Conservation (phyloP, 53 echinoderm and acorn worm genomes). For the Patiria pectinifera region DNA sequence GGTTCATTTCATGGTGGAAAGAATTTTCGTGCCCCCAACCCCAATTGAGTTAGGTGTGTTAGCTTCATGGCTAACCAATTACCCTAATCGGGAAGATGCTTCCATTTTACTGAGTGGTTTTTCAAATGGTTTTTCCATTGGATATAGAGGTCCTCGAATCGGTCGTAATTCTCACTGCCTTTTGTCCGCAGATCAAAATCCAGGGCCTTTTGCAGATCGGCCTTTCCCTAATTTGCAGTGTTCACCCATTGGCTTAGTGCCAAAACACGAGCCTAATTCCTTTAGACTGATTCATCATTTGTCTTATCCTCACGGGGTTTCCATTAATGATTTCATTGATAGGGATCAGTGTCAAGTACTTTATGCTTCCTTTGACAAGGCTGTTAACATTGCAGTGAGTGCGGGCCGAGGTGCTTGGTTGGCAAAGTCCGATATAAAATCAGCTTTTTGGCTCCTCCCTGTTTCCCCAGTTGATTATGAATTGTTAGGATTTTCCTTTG, state of each 20-base stretch:
- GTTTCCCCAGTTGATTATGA: constrained; percentile 58
- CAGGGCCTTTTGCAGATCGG: constrained; percentile 42
- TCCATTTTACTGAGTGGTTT: constrained; percentile 10
- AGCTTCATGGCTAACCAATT: neutral
- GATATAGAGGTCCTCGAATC: constrained; percentile 25
- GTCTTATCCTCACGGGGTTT: neutral
- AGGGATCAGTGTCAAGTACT: constrained; percentile 26
- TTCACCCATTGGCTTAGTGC: constrained; percentile 42
- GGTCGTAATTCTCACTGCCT: constrained; percentile 18
- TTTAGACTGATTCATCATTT: too few relatives aligned
- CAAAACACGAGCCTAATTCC: neutral
- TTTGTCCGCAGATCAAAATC: neutral
- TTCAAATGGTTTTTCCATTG: constrained; percentile 23
- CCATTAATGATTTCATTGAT: constrained; percentile 63
- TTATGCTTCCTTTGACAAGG: constrained; percentile 65
- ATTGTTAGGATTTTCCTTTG: constrained; percentile 53
- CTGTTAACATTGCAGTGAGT: constrained; percentile 19
- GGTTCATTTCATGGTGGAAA: neutral
- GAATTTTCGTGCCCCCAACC: constrained; percentile 16
- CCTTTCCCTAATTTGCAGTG: constrained; percentile 47
- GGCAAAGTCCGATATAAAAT: constrained; percentile 58
- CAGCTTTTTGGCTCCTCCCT: constrained; percentile 64
- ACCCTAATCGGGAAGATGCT: constrained; percentile 31
- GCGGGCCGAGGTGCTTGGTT: neutral
- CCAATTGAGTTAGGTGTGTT: constrained; percentile 23